These are phyloP conservation scores for Cosmia trapezina DNA, from an alignment of 2,888 invertebrate species.

Conservation along the genomic window DNA sequence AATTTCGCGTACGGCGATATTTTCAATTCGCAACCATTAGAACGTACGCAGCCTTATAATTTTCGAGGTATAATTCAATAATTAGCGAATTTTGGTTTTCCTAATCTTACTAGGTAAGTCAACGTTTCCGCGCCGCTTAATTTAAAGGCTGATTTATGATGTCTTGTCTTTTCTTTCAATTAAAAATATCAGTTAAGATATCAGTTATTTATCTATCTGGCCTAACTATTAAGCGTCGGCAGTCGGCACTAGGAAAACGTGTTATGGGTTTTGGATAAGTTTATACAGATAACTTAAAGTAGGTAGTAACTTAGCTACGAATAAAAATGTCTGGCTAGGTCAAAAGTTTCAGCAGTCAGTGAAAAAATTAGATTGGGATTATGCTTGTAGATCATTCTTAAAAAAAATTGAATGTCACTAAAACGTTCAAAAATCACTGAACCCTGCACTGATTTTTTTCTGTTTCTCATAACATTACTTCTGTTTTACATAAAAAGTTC, in stretches of 20 bases:
- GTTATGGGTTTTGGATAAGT: too few relatives aligned
- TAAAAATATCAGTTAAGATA: conserved; percentile 38
- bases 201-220: conserved; percentile 42
- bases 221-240: conserved; percentile 23
- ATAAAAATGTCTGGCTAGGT: too few relatives aligned
- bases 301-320: too few relatives aligned
- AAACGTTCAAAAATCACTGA: too few relatives aligned
- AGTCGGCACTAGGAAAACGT: not conserved
- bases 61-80: not conserved
- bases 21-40: not conserved
- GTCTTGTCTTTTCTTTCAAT: conserved; percentile 42
- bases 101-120: conserved; percentile 15
- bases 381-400: too few relatives aligned
- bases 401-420: too few relatives aligned
- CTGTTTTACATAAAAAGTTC: too few relatives aligned
- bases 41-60: not conserved
- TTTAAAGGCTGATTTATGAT: conserved; percentile 46
- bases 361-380: too few relatives aligned
- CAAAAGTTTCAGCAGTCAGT: too few relatives aligned
- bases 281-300: too few relatives aligned
- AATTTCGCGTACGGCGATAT: not conserved
- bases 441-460: too few relatives aligned
- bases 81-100: conserved; percentile 8
- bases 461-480: too few relatives aligned
- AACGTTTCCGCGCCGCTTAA: conserved; percentile 32